Conservation (phyloP, 2,888 invertebrate genomes). For the Drepanosiphum platanoidis region DNA sequence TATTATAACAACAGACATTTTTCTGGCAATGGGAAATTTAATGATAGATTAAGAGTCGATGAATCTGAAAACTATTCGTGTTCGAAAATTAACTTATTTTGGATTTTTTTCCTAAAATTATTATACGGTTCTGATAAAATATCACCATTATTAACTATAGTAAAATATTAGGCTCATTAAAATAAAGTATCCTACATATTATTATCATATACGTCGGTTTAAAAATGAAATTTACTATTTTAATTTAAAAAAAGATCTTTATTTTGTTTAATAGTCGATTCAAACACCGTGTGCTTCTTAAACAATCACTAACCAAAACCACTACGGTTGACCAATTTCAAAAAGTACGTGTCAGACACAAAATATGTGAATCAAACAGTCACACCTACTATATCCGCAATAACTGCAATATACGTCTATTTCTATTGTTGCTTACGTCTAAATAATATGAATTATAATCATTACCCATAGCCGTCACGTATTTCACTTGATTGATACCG, state of each 20-base stretch:
- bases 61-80: too few species aligned
- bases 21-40: background rate
- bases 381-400: background rate
- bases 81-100: too few species aligned
- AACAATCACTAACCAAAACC: background rate
- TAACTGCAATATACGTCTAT: background rate
- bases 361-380: background rate
- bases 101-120: too few species aligned
- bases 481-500: constrained; percentile 63
- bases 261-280: background rate
- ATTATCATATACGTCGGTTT: background rate
- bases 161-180: background rate
- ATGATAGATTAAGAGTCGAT: background rate
- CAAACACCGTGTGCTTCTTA: background rate
- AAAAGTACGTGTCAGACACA: background rate
- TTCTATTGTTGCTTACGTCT: too few species aligned
- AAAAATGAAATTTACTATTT: background rate
- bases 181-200: background rate
- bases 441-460: too few species aligned
- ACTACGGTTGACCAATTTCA: background rate
- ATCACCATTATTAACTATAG: too few species aligned
- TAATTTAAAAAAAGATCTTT: background rate
- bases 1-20: background rate
- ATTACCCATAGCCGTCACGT: constrained; percentile 66
- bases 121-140: too few species aligned